phyloP scores from a whole-genome alignment of 2,797 vertebrate species.

The Eremophila alpestris region DNA sequence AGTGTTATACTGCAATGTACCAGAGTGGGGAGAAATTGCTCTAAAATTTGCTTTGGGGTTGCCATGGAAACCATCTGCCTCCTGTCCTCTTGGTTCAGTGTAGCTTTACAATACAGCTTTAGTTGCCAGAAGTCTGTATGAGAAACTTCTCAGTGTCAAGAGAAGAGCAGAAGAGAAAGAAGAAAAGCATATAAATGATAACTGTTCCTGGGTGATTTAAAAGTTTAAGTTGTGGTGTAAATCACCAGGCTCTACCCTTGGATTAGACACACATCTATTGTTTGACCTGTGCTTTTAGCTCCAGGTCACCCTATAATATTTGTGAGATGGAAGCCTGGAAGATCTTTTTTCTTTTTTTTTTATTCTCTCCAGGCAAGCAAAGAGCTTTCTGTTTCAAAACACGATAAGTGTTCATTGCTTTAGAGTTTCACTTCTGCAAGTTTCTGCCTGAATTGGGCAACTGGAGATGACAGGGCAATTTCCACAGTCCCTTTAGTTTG shows the following conservation, averaged over 20 bases:
- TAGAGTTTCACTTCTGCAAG: not conserved
- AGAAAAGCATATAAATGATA: not conserved
- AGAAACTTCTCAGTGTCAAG: not conserved
- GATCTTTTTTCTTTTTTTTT: not conserved
- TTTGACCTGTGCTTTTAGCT: not conserved
- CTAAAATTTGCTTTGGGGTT: constrained; percentile 28
- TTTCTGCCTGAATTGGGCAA: not conserved
- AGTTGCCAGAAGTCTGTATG: not conserved
- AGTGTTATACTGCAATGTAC: constrained; percentile 8
- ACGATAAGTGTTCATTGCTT: not conserved
- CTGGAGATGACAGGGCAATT: not conserved
- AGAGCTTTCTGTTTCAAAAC: not conserved
- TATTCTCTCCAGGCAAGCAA: not conserved
- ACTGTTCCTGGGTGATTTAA: not conserved
- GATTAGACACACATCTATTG: not conserved
- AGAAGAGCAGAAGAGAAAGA: not conserved
- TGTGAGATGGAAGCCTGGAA: not conserved
- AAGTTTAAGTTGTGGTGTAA: not conserved
- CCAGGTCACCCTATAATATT: not conserved
- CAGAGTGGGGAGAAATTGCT: constrained; percentile 50
- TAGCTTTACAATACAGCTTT: not conserved
- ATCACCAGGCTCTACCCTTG: not conserved
- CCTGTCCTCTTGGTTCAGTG: not conserved
- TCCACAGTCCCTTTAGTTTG: not conserved
- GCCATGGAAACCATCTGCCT: not conserved